A percentile compares a stretch with the other conserved stretches of the same genome.
Conservation (phyloP, 2,797 vertebrate genomes). For the Astyanax mexicanus region DNA sequence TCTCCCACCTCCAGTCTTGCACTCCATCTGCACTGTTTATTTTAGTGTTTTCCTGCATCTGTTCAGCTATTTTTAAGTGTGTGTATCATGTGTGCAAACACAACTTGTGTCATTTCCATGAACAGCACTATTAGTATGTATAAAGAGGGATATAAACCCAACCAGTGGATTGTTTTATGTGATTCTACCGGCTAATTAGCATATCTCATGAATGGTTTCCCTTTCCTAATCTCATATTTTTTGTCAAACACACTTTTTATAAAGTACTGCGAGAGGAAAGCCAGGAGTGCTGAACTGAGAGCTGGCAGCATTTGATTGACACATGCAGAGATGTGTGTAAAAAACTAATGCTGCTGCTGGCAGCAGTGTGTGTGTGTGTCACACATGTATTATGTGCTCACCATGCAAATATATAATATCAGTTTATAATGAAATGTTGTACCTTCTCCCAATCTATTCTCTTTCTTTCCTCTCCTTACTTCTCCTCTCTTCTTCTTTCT, state of each 20-base stretch:
- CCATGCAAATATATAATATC: conserved; percentile 41
- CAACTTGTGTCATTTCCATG: no score
- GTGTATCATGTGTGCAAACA: no score
- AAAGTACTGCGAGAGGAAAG: no score
- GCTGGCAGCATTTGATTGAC: conserved; percentile 42
- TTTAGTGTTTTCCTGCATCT: not conserved
- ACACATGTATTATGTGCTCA: conserved; percentile 23
- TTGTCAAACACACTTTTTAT: no score
- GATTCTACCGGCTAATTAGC: no score
- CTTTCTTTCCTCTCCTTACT: not conserved
- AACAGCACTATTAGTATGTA: no score
- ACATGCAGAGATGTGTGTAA: conserved; percentile 32
- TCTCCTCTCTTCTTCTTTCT: not conserved
- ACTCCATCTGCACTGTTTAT: not conserved
- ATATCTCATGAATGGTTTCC: no score
- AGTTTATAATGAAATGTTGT: not conserved
- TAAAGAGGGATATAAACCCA: no score
- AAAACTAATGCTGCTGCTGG: conserved; percentile 21
- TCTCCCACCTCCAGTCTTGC: not conserved
- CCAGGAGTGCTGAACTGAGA: conserved; percentile 28
- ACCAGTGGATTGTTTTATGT: no score
- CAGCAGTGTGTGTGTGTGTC: not conserved
- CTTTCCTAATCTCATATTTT: no score
- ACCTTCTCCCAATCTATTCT: no score
- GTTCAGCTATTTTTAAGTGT: not conserved